Conservation (phyloP, 2,797 vertebrate genomes). For the Chelmon rostratus region DNA sequence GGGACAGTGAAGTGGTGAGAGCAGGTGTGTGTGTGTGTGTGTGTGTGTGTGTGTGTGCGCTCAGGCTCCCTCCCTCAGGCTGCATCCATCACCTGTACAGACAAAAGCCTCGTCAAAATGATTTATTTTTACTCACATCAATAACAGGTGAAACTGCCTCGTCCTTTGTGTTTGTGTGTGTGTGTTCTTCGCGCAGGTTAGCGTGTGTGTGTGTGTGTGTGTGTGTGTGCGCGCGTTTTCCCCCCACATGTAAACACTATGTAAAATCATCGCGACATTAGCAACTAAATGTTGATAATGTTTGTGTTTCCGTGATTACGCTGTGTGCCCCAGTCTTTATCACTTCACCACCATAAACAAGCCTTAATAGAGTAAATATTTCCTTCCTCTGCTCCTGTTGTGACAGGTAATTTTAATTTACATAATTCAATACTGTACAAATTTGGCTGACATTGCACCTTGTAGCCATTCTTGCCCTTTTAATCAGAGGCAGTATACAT, state of each 20-base stretch:
- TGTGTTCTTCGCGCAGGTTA: too few relatives aligned
- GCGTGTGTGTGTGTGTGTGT: neutral
- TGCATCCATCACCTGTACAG: constrained; percentile 67
- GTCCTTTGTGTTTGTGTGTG: constrained; percentile 14
- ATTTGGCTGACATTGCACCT: constrained; percentile 63
- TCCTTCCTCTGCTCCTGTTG: neutral
- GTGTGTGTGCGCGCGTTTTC: neutral
- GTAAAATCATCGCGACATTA: neutral
- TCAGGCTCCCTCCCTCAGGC: constrained; percentile 37
- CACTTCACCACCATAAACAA: constrained; percentile 23
- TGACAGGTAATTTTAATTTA: constrained; percentile 63
- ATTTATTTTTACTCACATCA: constrained; percentile 73
- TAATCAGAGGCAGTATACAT: constrained; percentile 63
- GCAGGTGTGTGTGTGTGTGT: constrained; percentile 27
- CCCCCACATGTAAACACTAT: neutral
- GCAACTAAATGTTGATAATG: neutral
- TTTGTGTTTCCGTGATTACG: constrained; percentile 27
- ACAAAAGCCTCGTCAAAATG: constrained; percentile 59
- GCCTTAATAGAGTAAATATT: constrained; percentile 48
- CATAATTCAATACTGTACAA: constrained; percentile 54
- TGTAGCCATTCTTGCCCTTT: constrained; percentile 56
- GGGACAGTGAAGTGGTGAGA: constrained; percentile 24
- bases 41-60: constrained; percentile 31
- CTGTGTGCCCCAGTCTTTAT: constrained; percentile 6
- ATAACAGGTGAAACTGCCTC: constrained; percentile 51